Base-by-base conservation (phyloP, 2,888 invertebrate genomes). In the Monochamus alternatus region DNA sequence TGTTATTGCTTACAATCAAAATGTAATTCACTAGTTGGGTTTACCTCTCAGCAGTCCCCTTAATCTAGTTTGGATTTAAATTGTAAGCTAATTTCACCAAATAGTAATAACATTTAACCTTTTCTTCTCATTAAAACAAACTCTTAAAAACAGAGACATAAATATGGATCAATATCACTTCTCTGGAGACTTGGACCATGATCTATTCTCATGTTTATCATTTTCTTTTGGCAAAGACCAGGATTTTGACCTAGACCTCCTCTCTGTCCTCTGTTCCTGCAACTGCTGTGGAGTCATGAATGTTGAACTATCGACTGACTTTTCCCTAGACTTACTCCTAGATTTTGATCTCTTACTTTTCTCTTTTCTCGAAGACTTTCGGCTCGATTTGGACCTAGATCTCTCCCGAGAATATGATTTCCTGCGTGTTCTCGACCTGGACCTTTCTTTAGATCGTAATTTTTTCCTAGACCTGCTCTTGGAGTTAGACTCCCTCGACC, bases 221-320 rank as follows among this genome's bases (percentile, higher is more conserved):
- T 89, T 81, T 9, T 91, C 91, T 78, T 89, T 91, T 0, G 92
- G 92, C 65, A 92, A 85, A 0, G 93, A 93, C 92, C 93, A 93
- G 14, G 93, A 93, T 66, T 76, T 78, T 0, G 92, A 92, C 0
- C 91, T 86, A 1, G 87, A 88, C 55, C 87, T 84, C 75, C 77
- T 73, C 10, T 67, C 77, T 2, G 79, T 75, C 43, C 68, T 70
- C 10, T 62, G 85, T 65, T 84, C 84, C 31, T 84, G 80, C 69
- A 86, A 78, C 74, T 86, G 85, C 85, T 82, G 84, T 14, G 87
- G 88, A 8, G 88, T 87, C 77, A 88, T 84, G 80, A 88, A 88
- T 65, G 85, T 86, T 1, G 87, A 86, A 82, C 87, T 87, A 82
- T 87, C 87, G 10, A 86, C 85, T 52, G 87, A 89, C 66, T 81